Base-by-base conservation (phyloP, 2,888 invertebrate genomes). In the Pachliopta kotzebuea region DNA sequence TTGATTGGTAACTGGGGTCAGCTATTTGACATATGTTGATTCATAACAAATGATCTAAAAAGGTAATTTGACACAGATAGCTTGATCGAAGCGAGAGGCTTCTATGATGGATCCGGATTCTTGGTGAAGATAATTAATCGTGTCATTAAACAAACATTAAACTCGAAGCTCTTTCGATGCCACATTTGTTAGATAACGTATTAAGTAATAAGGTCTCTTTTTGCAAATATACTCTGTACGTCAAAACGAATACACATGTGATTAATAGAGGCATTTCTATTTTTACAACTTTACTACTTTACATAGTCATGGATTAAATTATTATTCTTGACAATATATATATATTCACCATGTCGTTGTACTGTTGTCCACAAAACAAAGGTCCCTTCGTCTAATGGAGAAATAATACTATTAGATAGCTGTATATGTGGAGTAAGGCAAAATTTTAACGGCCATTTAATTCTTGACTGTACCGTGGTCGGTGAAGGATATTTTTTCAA, bases 121-220 rank as follows among this genome's bases (percentile, higher is more conserved):
- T 45, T n/a, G 14, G 54, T 26, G 26, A 55, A 54, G 24, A 61
- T 59, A 59, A 63, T 63, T 63, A 55, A 63, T 55, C 53, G 58
- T 49, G 54, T 55, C 59, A 63, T 63, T 63, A 63, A 59, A 63
- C 49, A 55, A 31, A 24, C 31, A 63, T 59, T 59, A 63, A n/a
- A 54, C 49, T 62, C n/a, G 29, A 54, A 53, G 42, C 20, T 29
- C 21, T 26, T 54, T 63, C 21, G 54, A 37, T 37, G 31, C 37
- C 23, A n/a, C 21, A 63, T 54, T 50, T 23, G 59, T 59, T 63
- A 24, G 45, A 55, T 59, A 63, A 63, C 55, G 24, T 49, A 63
- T 63, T 59, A 59, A 59, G 63, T 59, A 63, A 63, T 60, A 54
- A 23, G 21, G 7, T 56, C 21, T 58, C 23, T 55, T n/a, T n/a